Percentiles rank a stretch among this genome's conserved stretches.
phyloP scores from a whole-genome alignment of 2,113 vertebrate species.

The Notiomystis cincta region DNA sequence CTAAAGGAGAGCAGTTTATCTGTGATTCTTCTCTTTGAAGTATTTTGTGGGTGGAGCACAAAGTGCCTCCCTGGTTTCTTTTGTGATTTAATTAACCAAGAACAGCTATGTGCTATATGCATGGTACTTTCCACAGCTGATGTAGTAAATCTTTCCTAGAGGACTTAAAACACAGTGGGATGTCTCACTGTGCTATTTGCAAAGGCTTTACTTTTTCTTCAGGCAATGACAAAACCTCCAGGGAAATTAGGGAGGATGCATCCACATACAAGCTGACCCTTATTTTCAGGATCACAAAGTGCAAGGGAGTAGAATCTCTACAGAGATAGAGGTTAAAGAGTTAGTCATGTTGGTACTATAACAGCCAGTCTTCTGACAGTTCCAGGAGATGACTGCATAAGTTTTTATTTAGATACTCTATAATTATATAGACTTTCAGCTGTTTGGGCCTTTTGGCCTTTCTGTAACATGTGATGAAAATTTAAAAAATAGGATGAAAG shows the following conservation, averaged over 20 bases:
- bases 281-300: neutral
- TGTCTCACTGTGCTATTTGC: neutral
- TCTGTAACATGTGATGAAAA: neutral
- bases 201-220: neutral
- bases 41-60: neutral
- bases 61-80: neutral
- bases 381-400: conserved; percentile 34
- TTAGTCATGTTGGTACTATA: neutral
- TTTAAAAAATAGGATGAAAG: neutral
- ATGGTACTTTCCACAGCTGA: neutral
- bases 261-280: neutral
- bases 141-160: neutral
- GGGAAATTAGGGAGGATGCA: neutral
- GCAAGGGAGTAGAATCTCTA: neutral
- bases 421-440: conserved; percentile 35
- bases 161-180: neutral
- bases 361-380: neutral
- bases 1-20: neutral
- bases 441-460: conserved; percentile 18
- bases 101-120: neutral
- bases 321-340: neutral
- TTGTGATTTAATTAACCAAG: neutral
- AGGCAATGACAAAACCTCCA: neutral
- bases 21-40: neutral
- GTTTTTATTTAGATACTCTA: conserved; percentile 56